Percentiles rank a stretch among this genome's conserved stretches.
Evolutionary conservation across 2,888 invertebrate species (phyloP).

Genomic region (Pinctada fucata): DNA sequence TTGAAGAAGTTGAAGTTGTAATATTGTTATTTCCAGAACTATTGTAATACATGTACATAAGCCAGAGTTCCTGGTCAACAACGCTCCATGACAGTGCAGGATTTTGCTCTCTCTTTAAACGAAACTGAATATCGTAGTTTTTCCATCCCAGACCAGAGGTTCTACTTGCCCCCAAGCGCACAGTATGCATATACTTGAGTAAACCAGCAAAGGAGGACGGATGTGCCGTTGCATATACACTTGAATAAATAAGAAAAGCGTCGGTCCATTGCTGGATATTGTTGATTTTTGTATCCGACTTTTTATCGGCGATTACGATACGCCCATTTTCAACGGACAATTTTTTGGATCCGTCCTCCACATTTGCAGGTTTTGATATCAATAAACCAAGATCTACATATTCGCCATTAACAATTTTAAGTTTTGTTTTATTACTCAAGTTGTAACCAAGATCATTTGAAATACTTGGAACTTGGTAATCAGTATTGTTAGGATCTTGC

Average conservation of each 20-base stretch:
- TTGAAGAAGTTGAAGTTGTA: not conserved
- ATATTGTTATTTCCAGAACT: not conserved
- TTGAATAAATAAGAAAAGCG: slow-evolving; percentile 22
- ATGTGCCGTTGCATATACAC: slow-evolving; percentile 10
- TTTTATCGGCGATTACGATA: not conserved
- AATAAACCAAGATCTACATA: not conserved
- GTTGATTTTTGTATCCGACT: not conserved
- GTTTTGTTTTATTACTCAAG: too few relatives aligned
- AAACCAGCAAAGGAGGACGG: not conserved
- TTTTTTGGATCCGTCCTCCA: not conserved
- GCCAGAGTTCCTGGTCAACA: slow-evolving; percentile 21
- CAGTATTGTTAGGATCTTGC: too few relatives aligned
- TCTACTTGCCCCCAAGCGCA: slow-evolving; percentile 21
- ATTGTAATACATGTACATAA: slow-evolving; percentile 16
- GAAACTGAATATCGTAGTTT: slow-evolving; percentile 23
- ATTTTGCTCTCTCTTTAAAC: slow-evolving; percentile 18
- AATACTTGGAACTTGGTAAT: too few relatives aligned
- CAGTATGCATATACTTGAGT: slow-evolving; percentile 24
- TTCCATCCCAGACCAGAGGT: slow-evolving; percentile 3
- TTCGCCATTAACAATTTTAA: not conserved
- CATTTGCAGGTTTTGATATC: not conserved
- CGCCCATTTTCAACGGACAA: slow-evolving; percentile 11
- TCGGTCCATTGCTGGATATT: slow-evolving; percentile 21
- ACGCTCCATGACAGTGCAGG: not conserved
- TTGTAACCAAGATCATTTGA: too few relatives aligned